A percentile compares a stretch with the other conserved stretches of the same genome.
These are phyloP conservation scores for Varanus komodoensis DNA, from an alignment of 2,113 vertebrate species.

Conservation along the genomic window DNA sequence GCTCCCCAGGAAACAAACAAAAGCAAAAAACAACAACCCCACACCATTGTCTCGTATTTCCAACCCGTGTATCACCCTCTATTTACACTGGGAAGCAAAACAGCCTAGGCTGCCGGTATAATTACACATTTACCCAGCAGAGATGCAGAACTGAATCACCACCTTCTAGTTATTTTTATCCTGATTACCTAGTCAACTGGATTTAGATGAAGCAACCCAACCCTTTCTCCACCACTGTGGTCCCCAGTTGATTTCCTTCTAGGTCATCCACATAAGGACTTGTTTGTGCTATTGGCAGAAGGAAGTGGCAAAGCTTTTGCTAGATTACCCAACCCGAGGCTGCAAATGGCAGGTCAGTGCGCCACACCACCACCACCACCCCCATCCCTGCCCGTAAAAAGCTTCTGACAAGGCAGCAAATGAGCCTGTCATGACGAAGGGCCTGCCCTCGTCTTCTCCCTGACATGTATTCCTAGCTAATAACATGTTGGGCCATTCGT, in stretches of 20 bases:
- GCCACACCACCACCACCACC: too few species aligned
- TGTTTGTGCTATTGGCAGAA: not conserved
- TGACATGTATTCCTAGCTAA: not conserved
- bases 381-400: not conserved
- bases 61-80: slow-evolving; percentile 55
- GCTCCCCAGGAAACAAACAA: slow-evolving; percentile 14
- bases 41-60: slow-evolving; percentile 46
- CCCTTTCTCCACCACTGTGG: slow-evolving; percentile 17
- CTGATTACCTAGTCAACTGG: slow-evolving; percentile 72
- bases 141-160: slow-evolving; percentile 74
- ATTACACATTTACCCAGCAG: slow-evolving; percentile 72
- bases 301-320: not conserved
- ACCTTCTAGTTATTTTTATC: slow-evolving; percentile 72
- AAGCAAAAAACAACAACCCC: not conserved
- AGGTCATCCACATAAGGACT: not conserved
- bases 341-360: not conserved
- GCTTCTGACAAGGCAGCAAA: not conserved
- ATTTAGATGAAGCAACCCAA: slow-evolving; percentile 68
- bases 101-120: slow-evolving; percentile 70
- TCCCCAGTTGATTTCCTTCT: slow-evolving; percentile 25
- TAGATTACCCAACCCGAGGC: not conserved
- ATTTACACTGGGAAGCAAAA: slow-evolving; percentile 66
- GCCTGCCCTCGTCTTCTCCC: not conserved
- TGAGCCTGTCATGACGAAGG: not conserved
- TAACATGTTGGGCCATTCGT: not conserved